Base-by-base conservation (phyloP, 2,888 invertebrate species). In the Diadegma fenestrale region DNA sequence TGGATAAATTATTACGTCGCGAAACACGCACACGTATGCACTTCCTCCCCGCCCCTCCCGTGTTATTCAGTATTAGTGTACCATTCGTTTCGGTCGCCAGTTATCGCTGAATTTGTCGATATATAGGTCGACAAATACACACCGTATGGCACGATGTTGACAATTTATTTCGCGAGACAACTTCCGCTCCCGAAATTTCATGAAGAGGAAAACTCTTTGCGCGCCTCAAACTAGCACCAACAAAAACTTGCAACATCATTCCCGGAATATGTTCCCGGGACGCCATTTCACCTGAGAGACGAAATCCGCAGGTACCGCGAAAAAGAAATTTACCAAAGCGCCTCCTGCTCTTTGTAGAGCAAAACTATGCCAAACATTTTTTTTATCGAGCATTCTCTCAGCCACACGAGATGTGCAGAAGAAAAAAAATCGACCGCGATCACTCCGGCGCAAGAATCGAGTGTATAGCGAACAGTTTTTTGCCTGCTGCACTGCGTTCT, bases 1-100 rank as follows among this genome's bases (percentile, higher is more conserved):
- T 68, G 63, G 80, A 86, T 82, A 86, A 86, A 86, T 86, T 82
- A 86, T 86, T 86, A 80, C 83, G 80, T 78, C 51, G 77, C 80
- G 66, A 61, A 77, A 80, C 80, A 72, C 77, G 77, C 76, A 76
- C 79, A 37, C 79, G 72, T 61, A 58, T 69, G 68, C 69, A 71
- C 48, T 51, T 37, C 41, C 54, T 68, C 64, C 54, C 58, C 66
- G 37, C 77, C 54, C 30, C 66, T 66, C 48, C 43, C 22, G 14
- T 51, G 76, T 51, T 51, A n/a, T n/a, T 77, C 68, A 12, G 66
- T 51, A 77, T 77, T 77, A 43, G 22, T 68, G 26, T 33, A 41
- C 51, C 48, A 78, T 80, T 84, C 73, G 72, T 81, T 84, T 84
- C 68, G 22, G 41, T 10, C 43, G 37, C 66, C 76, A 66, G 84